Conservation (phyloP, 2,113 vertebrate species). For the Crotalus helleri region DNA sequence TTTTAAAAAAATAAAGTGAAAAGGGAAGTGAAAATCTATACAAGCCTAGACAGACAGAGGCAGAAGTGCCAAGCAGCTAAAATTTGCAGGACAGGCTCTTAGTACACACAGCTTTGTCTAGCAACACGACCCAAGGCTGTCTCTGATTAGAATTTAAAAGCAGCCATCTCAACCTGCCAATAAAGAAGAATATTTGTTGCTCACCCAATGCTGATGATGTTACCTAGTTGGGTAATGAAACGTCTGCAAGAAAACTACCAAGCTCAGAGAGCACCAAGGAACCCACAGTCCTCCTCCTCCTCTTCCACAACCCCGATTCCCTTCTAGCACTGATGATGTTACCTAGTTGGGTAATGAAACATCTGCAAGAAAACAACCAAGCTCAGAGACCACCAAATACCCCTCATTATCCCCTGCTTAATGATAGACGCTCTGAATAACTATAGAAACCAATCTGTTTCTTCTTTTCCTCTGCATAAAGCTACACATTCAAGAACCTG, state of each 20-base stretch:
- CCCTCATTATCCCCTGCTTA: background rate
- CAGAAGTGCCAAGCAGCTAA: background rate
- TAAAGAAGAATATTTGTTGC: too few relatives aligned
- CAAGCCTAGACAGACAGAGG: background rate
- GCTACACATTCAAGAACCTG: constrained; percentile 68
- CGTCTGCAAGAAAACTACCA: too few relatives aligned
- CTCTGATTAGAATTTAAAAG: background rate
- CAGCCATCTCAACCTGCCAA: background rate
- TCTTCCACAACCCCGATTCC: too few relatives aligned
- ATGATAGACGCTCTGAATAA: background rate
- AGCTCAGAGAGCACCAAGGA: too few relatives aligned
- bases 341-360: too few relatives aligned
- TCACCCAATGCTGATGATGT: too few relatives aligned
- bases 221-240: too few relatives aligned
- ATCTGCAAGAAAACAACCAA: too few relatives aligned
- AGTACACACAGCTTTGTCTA: background rate
- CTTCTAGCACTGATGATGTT: too few relatives aligned
- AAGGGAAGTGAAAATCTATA: background rate
- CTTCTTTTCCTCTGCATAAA: constrained; percentile 34
- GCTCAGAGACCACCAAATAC: too few relatives aligned
- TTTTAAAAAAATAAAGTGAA: too few relatives aligned
- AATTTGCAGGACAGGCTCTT: background rate
- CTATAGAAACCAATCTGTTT: background rate
- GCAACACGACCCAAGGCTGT: background rate
- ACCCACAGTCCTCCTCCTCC: too few relatives aligned